phyloP scores from a whole-genome alignment of 1,140 invertebrate genomes.

The Drosophila pseudoananassae region DNA sequence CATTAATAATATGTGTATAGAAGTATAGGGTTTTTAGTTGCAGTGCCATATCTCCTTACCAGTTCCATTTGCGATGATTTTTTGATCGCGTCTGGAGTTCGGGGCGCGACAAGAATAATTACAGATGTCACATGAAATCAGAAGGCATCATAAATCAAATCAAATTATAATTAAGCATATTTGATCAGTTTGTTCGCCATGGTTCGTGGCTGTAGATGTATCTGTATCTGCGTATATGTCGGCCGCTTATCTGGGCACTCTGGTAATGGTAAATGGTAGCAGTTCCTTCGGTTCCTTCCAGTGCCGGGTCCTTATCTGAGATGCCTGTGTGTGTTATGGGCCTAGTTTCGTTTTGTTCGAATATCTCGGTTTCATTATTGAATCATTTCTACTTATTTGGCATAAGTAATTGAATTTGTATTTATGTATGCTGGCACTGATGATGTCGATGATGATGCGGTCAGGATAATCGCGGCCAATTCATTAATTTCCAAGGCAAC shows the following conservation, averaged over 20 bases:
- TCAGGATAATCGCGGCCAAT: conserved; percentile 74
- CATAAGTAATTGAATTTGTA: conserved; percentile 80
- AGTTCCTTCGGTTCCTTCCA: conserved; percentile 14
- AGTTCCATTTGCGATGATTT: conserved; percentile 51
- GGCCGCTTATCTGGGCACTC: conserved; percentile 52
- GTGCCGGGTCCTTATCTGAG: conserved; percentile 50
- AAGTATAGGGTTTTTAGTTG: conserved; percentile 3
- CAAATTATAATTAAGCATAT: conserved; percentile 84
- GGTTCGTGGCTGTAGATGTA: conserved; percentile 13
- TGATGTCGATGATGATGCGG: conserved; percentile 64
- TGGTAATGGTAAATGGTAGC: conserved; percentile 61
- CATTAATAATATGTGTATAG: too few species aligned
- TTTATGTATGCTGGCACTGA: conserved; percentile 70
- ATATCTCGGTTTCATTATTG: conserved; percentile 65
- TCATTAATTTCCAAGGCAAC: conserved; percentile 68
- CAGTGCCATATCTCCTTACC: conserved; percentile 14
- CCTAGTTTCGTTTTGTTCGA: conserved; percentile 55
- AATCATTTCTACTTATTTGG: conserved; percentile 81
- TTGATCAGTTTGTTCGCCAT: conserved; percentile 73
- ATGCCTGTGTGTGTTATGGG: conserved; percentile 40
- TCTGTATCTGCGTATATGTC: conserved; percentile 23
- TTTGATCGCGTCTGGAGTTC: conserved; percentile 67
- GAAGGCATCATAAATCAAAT: conserved; percentile 83
- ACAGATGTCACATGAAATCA: conserved; percentile 83
- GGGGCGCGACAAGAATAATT: conserved; percentile 83